Conservation (phyloP, 2,888 invertebrate species). For the Heteromyza rotundicornis region DNA sequence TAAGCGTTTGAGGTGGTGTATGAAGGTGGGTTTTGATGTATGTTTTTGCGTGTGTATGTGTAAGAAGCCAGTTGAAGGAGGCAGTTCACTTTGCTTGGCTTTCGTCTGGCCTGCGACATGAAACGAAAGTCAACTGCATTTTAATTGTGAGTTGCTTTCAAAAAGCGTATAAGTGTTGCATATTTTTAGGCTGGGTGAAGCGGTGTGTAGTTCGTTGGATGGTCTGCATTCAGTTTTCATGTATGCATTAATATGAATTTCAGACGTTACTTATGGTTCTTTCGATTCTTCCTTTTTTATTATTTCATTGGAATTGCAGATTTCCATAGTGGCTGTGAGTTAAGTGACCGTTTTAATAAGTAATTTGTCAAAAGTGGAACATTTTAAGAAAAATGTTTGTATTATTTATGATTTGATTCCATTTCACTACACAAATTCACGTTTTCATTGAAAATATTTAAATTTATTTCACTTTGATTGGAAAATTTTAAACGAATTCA, state of each 20-base stretch:
- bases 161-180: background rate
- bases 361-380: background rate
- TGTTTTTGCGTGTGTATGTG: too few relatives aligned
- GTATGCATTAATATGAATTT: too few relatives aligned
- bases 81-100: background rate
- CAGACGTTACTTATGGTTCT: too few relatives aligned
- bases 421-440: slow-evolving; percentile 25
- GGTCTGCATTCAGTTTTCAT: too few relatives aligned
- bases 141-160: slow-evolving; percentile 8
- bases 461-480: too few relatives aligned
- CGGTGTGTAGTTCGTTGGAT: too few relatives aligned
- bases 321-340: slow-evolving; percentile 6
- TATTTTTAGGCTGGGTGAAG: background rate
- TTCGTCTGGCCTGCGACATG: background rate
- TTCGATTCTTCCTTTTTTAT: too few relatives aligned
- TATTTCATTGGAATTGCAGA: too few relatives aligned
- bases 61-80: background rate
- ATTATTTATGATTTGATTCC: slow-evolving; percentile 21
- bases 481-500: too few relatives aligned
- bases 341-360: slow-evolving; percentile 31
- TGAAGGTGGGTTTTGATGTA: too few relatives aligned
- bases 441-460: background rate
- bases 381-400: background rate
- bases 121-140: slow-evolving; percentile 7
- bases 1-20: too few relatives aligned